Percentiles rank a stretch among this genome's conserved stretches.
Evolutionary conservation across 2,797 vertebrate genomes (phyloP).

Genomic region (Sparidentex hasta): DNA sequence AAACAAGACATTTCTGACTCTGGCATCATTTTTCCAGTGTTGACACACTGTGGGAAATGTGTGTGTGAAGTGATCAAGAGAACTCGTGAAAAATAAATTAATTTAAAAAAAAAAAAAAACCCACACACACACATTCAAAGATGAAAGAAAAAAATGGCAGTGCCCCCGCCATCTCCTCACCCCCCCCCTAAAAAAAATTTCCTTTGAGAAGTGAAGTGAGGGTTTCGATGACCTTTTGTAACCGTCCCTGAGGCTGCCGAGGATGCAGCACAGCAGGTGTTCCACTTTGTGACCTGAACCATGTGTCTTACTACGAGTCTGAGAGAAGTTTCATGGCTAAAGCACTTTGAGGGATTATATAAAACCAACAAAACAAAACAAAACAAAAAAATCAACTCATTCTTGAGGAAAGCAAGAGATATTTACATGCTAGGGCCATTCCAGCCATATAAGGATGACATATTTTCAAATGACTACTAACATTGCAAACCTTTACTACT

Average conservation of each 20-base stretch:
- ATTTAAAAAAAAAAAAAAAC: conserved; percentile 1
- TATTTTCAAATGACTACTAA: conserved; percentile 6
- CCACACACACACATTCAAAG: conserved; percentile 10
- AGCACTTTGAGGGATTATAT: not conserved
- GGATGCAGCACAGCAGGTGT: conserved; percentile 39
- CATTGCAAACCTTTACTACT: conserved; percentile 6
- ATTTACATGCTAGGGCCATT: not conserved
- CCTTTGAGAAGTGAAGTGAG: conserved; percentile 61
- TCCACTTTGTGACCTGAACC: conserved; percentile 50
- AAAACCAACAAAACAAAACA: conserved; percentile 31
- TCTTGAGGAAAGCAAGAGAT: not conserved
- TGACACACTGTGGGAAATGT: conserved; percentile 17
- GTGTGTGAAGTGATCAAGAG: conserved; percentile 3
- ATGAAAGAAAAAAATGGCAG: conserved; percentile 27
- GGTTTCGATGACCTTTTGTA: conserved; percentile 50
- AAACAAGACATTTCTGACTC: conserved; percentile 32
- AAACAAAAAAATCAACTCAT: conserved; percentile 15
- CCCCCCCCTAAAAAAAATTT: not conserved
- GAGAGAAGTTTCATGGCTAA: conserved; percentile 12
- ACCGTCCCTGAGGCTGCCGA: conserved; percentile 32
- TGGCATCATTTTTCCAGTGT: conserved; percentile 14
- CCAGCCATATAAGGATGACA: not conserved
- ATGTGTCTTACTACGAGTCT: conserved; percentile 32
- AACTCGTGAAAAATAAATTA: conserved; percentile 17
- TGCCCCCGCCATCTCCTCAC: not conserved